Evolutionary conservation across 1,140 invertebrate genomes (phyloP).

Genomic region (Probaryconus sp.): DNA sequence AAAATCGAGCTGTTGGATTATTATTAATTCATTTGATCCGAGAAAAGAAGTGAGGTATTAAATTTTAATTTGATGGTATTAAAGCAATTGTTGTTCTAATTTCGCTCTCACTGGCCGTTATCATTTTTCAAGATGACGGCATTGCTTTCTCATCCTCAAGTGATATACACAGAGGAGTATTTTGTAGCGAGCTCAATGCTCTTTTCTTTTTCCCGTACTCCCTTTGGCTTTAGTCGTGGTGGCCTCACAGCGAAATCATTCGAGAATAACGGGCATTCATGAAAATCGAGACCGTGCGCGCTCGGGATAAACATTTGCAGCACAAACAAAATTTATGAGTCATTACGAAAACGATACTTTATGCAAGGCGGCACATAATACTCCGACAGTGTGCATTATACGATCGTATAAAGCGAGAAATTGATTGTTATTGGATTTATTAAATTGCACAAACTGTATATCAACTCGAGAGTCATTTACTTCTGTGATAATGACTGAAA

Average conservation of each 20-base stretch:
- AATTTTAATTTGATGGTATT: conserved; percentile 18
- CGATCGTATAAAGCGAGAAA: conserved; percentile 20
- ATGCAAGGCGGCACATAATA: conserved; percentile 22
- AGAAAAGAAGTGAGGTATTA: not conserved
- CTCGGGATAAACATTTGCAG: conserved; percentile 15
- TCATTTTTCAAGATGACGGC: conserved; percentile 17
- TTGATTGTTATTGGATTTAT: conserved; percentile 36
- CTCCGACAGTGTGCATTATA: conserved; percentile 2
- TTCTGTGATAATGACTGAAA: not conserved
- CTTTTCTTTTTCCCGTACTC: conserved; percentile 17
- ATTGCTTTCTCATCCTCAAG: conserved; percentile 28
- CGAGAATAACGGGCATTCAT: conserved; percentile 51
- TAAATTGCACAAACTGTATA: not conserved
- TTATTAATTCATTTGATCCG: conserved; percentile 11
- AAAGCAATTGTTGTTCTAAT: conserved; percentile 19
- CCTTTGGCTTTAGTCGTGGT: not conserved
- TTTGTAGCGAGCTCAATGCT: conserved; percentile 4
- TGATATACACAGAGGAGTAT: not conserved
- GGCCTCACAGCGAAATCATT: conserved; percentile 9
- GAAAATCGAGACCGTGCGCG: conserved; percentile 37
- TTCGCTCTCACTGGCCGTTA: conserved; percentile 13
- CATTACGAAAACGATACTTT: conserved; percentile 28
- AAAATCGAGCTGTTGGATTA: conserved; percentile 11
- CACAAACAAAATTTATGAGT: conserved; percentile 37
- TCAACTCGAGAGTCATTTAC: conserved; percentile 11